Conservation (phyloP, 2,888 invertebrate species). For the Apoda limacodes region DNA sequence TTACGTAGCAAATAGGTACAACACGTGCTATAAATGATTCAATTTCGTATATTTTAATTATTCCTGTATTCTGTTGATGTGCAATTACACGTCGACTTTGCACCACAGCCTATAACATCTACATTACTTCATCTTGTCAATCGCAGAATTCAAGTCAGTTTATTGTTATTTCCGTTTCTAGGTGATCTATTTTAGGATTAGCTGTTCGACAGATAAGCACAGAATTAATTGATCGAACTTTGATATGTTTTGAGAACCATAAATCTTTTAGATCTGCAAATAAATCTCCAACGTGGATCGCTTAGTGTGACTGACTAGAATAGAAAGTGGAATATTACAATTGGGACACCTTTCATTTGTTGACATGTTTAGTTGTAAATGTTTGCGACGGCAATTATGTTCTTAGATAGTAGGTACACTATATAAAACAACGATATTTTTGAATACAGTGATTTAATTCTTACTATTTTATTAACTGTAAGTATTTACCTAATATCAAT, state of each 20-base stretch:
- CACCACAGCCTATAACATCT: conserved; percentile 22
- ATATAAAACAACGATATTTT: no score
- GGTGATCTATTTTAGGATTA: conserved; percentile 49
- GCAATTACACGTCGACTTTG: conserved; percentile 25
- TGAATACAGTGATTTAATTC: conserved; percentile 30
- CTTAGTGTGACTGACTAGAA: conserved; percentile 1
- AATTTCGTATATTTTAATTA: conserved; percentile 26
- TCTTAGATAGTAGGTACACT: no score
- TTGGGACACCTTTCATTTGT: conserved; percentile 36
- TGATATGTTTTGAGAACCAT: conserved; percentile 13
- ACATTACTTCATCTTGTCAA: conserved; percentile 15
- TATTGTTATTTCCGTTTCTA: conserved; percentile 42
- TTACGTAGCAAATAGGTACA: conserved; percentile 37
- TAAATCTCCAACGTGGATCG: conserved; percentile 3
- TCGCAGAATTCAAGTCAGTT: conserved; percentile 25
- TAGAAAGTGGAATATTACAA: conserved; percentile 29
- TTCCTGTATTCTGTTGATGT: conserved; percentile 26
- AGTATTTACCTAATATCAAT: no score
- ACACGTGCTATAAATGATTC: conserved; percentile 49
- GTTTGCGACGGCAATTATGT: no score
- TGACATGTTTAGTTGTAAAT: no score
- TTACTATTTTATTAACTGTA: not conserved
- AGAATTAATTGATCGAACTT: conserved; percentile 30
- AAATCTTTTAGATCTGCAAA: conserved; percentile 2
- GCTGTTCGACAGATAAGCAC: no score